Evolutionary conservation across 30 jellyfish, hydroid and myxozoan genomes (phyloP).

Genomic region (Cassiopea xamachana): DNA sequence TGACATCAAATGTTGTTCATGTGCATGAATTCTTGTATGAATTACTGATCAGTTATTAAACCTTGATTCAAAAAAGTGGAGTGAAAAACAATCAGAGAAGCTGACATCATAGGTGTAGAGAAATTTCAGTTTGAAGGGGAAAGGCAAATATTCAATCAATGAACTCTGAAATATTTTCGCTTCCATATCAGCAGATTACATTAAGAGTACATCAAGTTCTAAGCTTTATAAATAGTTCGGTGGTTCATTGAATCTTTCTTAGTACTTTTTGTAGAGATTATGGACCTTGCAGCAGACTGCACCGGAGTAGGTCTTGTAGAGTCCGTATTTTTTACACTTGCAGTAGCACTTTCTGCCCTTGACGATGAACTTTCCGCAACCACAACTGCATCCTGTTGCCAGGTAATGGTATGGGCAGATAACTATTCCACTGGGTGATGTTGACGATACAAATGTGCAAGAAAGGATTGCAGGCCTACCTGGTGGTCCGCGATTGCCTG

Average conservation of each 20-base stretch:
- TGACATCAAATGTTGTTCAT: too few relatives aligned
- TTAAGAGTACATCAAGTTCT: too few relatives aligned
- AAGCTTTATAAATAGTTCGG: background rate
- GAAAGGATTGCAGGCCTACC: conserved; percentile 28
- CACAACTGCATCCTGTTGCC: conserved; percentile 71
- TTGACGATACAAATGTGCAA: conserved; percentile 23
- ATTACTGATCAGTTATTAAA: too few relatives aligned
- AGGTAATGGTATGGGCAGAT: conserved; percentile 30
- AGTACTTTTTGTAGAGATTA: background rate
- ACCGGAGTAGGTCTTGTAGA: background rate
- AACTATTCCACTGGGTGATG: conserved; percentile 28
- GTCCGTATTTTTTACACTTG: conserved; percentile 15
- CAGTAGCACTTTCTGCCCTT: conserved; percentile 52
- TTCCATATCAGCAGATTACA: background rate
- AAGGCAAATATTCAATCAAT: too few relatives aligned
- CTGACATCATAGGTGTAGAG: too few relatives aligned
- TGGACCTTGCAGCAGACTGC: conserved; percentile 57
- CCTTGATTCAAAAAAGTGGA: too few relatives aligned
- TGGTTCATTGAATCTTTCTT: background rate
- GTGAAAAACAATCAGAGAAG: too few relatives aligned
- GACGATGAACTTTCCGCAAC: conserved; percentile 34
- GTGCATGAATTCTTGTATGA: too few relatives aligned
- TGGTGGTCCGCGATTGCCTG: conserved; percentile 22
- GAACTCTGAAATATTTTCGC: too few relatives aligned
- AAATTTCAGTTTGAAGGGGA: too few relatives aligned